Percentiles rank a stretch among this genome's conserved stretches.
These are phyloP conservation scores for Alces alces DNA, from an alignment of 2,113 vertebrate genomes.

Conservation along the genomic window DNA sequence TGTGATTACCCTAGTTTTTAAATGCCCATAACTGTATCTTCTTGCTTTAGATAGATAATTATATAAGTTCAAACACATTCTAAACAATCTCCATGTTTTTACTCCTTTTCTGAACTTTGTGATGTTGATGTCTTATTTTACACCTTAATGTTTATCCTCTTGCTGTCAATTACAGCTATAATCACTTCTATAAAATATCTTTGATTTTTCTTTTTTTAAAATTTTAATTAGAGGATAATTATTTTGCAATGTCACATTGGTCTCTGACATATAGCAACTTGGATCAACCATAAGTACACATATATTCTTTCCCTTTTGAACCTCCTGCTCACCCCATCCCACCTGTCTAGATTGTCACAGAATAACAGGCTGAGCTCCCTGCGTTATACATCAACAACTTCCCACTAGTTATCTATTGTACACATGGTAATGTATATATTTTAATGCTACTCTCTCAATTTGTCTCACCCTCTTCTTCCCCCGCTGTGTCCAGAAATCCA, in stretches of 20 bases:
- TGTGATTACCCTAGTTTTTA: background rate
- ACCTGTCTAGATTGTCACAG: background rate
- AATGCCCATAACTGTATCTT: background rate
- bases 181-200: background rate
- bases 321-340: background rate
- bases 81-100: background rate
- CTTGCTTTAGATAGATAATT: background rate
- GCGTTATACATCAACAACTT: background rate
- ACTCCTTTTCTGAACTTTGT: background rate
- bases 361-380: background rate
- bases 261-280: background rate
- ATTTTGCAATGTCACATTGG: background rate
- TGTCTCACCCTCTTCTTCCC: background rate
- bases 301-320: background rate
- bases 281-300: background rate
- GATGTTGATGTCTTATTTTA: background rate
- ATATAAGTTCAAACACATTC: background rate
- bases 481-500: background rate
- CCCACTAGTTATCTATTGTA: background rate
- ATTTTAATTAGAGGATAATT: background rate
- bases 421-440: background rate
- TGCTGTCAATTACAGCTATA: background rate
- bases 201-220: background rate
- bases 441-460: background rate
- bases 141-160: background rate